Conservation (phyloP, 2,888 invertebrate genomes). For the Cheilosia vernalis region DNA sequence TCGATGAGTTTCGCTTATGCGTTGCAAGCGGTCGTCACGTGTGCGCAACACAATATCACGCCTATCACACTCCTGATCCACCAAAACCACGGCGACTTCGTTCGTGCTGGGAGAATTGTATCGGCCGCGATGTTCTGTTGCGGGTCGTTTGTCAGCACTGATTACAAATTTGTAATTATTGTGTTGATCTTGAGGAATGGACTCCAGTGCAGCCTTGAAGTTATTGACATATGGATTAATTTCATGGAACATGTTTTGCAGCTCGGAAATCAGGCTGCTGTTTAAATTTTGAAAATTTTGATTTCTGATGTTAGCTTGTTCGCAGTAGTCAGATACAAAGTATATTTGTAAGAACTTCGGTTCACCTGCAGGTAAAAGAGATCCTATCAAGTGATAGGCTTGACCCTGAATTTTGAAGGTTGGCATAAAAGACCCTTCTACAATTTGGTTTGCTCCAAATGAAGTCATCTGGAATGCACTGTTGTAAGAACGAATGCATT, state of each 20-base stretch:
- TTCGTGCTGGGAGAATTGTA: not conserved
- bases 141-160: not conserved
- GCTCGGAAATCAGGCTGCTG: too few species aligned
- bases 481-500: too few species aligned
- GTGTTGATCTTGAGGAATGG: not conserved
- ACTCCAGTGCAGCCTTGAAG: not conserved
- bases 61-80: conserved; percentile 2
- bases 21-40: not conserved
- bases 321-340: not conserved
- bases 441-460: too few species aligned
- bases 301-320: not conserved
- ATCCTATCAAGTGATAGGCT: too few species aligned
- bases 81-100: not conserved
- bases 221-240: not conserved
- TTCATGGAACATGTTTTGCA: not conserved
- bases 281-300: not conserved
- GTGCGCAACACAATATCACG: conserved; percentile 1
- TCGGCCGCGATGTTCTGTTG: not conserved
- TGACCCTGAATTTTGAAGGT: too few species aligned
- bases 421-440: too few species aligned
- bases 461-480: too few species aligned
- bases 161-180: conserved; percentile 2
- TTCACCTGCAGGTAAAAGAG: not conserved
- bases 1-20: conserved; percentile 5
- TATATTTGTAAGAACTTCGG: not conserved